A percentile compares a stretch with the other conserved stretches of the same genome.
These are phyloP conservation scores for Sarcophaga caerulescens DNA, from an alignment of 2,888 invertebrate genomes.

Conservation along the genomic window DNA sequence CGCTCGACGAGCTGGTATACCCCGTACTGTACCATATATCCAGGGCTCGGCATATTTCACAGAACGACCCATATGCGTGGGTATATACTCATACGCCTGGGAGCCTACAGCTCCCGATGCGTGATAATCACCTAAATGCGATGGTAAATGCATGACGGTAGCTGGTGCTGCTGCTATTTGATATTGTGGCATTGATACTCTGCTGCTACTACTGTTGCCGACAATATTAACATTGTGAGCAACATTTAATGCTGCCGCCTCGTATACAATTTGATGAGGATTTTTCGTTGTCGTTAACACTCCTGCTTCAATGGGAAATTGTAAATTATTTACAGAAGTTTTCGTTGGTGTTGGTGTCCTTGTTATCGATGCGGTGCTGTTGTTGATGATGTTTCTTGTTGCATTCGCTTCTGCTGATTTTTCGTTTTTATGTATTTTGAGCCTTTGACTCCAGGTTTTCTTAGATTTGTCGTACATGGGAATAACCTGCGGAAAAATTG, in stretches of 20 bases:
- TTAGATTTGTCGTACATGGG: slow-evolving; percentile 82
- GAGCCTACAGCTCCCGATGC: slow-evolving; percentile 51
- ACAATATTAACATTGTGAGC: slow-evolving; percentile 53
- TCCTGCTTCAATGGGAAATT: slow-evolving; percentile 47
- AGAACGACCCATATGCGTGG: slow-evolving; percentile 87
- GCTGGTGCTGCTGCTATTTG: slow-evolving; percentile 56
- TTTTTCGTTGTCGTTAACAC: slow-evolving; percentile 64
- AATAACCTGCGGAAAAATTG: slow-evolving; percentile 68
- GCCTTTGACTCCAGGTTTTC: slow-evolving; percentile 87
- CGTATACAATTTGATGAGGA: slow-evolving; percentile 61
- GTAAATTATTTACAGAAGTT: slow-evolving; percentile 62
- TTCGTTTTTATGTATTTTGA: slow-evolving; percentile 83
- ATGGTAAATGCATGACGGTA: slow-evolving; percentile 64
- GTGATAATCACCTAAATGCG: slow-evolving; percentile 55
- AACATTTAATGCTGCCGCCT: slow-evolving; percentile 57
- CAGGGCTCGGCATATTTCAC: slow-evolving; percentile 93
- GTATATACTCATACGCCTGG: slow-evolving; percentile 78
- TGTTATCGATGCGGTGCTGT: slow-evolving; percentile 71
- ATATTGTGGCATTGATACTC: slow-evolving; percentile 56
- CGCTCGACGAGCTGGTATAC: slow-evolving; percentile 81
- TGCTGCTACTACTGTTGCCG: slow-evolving; percentile 18
- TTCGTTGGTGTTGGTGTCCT: slow-evolving; percentile 70
- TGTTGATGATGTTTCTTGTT: slow-evolving; percentile 70
- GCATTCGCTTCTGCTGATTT: slow-evolving; percentile 82
- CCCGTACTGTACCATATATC: slow-evolving; percentile 90